These are phyloP conservation scores for Automeris io DNA, from an alignment of 2,888 invertebrate species.

Conservation along the genomic window DNA sequence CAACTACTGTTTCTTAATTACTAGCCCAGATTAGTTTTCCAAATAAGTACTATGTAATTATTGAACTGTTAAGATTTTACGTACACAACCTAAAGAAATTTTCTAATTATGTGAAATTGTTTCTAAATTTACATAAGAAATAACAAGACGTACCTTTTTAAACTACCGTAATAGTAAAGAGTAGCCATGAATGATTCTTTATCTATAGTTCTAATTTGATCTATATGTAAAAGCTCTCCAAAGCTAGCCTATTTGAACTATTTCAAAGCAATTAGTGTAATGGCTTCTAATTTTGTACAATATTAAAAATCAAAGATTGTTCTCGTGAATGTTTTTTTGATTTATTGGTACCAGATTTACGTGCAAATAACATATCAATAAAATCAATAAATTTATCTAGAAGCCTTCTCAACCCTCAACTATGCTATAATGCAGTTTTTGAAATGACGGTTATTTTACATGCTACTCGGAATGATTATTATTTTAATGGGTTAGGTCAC, in stretches of 20 bases:
- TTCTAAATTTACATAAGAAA: too few species aligned
- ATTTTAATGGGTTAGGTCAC: constrained; percentile 1
- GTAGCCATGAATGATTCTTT: neutral
- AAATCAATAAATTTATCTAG: constrained; percentile 36
- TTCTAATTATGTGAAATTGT: too few species aligned
- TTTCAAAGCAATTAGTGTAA: constrained; percentile 29
- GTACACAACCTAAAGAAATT: too few species aligned
- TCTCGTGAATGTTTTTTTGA: constrained; percentile 38
- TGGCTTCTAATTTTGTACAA: constrained; percentile 21
- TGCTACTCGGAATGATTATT: constrained; percentile 30
- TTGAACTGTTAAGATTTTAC: too few species aligned
- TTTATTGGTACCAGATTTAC: constrained; percentile 16
- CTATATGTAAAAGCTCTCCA: constrained; percentile 22
- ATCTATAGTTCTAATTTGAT: constrained; percentile 23
- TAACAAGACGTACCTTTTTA: neutral
- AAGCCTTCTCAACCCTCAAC: constrained; percentile 47
- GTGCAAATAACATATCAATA: constrained; percentile 34
- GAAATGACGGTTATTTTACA: constrained; percentile 38
- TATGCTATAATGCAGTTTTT: constrained; percentile 51
- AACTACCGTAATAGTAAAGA: neutral
- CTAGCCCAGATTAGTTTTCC: too few species aligned
- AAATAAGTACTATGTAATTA: too few species aligned
- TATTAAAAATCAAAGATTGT: constrained; percentile 28
- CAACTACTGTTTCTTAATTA: too few species aligned
- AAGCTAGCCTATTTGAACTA: constrained; percentile 28